A percentile compares a stretch with the other conserved stretches of the same genome.
Conservation (phyloP, 2,113 vertebrate species). For the Hippoglossus stenolepis region DNA sequence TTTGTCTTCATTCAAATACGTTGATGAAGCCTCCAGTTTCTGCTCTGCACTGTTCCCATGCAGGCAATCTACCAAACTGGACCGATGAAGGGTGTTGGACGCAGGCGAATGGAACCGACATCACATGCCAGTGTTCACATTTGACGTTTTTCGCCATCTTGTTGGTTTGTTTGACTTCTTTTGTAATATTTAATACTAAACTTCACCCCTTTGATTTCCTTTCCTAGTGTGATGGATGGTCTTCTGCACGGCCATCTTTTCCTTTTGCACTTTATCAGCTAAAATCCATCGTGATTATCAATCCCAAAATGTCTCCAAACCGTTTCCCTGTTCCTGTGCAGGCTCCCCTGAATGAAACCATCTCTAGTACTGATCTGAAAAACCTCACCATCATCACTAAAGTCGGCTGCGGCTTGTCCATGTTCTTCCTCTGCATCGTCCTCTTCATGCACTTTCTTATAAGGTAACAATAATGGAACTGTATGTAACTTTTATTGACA, state of each 20-base stretch:
- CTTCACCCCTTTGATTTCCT: not conserved
- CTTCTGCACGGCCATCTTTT: too few species aligned
- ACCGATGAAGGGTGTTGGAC: slow-evolving; percentile 68
- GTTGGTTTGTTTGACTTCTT: slow-evolving; percentile 54
- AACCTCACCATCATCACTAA: slow-evolving; percentile 76
- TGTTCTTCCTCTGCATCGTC: slow-evolving; percentile 75
- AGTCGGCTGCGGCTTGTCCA: slow-evolving; percentile 77
- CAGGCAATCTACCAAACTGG: slow-evolving; percentile 74
- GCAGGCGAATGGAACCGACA: rapidly evolving
- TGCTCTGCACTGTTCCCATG: slow-evolving; percentile 46
- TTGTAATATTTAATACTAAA: not conserved
- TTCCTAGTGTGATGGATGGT: not conserved
- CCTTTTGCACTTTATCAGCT: too few species aligned
- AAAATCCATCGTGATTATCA: too few species aligned
- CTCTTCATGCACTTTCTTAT: slow-evolving; percentile 78
- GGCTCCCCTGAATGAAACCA: slow-evolving; percentile 40
- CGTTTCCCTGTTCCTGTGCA: slow-evolving; percentile 20
- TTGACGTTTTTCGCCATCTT: slow-evolving; percentile 82
- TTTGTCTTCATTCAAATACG: not conserved
- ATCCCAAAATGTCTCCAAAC: not conserved
- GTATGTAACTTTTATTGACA: not conserved
- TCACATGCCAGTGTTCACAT: slow-evolving; percentile 72
- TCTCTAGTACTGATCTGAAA: slow-evolving; percentile 54
- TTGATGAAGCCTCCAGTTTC: not conserved
- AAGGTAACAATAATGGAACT: slow-evolving; percentile 60